Conservation (phyloP, 2,888 invertebrate species). For the Pasiphila rectangulata region DNA sequence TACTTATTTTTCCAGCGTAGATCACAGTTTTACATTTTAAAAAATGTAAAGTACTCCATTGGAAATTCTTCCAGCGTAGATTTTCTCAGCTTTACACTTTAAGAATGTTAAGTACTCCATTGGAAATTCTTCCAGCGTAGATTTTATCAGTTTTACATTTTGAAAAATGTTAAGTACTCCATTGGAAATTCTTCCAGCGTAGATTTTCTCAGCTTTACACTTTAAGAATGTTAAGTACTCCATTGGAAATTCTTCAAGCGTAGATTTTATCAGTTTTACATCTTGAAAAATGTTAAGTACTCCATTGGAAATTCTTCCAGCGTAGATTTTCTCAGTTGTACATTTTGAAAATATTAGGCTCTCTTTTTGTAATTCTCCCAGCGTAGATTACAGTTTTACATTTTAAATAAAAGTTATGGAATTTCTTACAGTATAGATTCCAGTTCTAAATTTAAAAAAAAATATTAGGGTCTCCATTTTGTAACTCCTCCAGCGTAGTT, state of each 20-base stretch:
- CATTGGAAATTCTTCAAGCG: not conserved
- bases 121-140: not conserved
- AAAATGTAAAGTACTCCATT: conserved; percentile 12
- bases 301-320: conserved; percentile 21
- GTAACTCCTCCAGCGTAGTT: not conserved
- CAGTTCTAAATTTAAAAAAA: too few relatives aligned
- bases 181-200: conserved; percentile 19
- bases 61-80: conserved; percentile 16
- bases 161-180: conserved; percentile 7
- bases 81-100: too few relatives aligned
- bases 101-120: not conserved
- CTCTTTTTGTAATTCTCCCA: not conserved
- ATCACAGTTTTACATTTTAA: not conserved
- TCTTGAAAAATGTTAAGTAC: not conserved
- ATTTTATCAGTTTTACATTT: not conserved
- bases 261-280: not conserved
- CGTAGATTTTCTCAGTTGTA: too few relatives aligned
- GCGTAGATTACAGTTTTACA: not conserved
- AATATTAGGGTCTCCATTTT: not conserved
- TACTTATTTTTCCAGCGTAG: not conserved
- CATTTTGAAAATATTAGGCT: too few relatives aligned
- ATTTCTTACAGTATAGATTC: conserved; percentile 12
- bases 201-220: too few relatives aligned
- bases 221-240: too few relatives aligned
- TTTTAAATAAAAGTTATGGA: conserved; percentile 7